phyloP scores from a whole-genome alignment of 2,797 vertebrate genomes.

The Acrossocheilus fasciatus region DNA sequence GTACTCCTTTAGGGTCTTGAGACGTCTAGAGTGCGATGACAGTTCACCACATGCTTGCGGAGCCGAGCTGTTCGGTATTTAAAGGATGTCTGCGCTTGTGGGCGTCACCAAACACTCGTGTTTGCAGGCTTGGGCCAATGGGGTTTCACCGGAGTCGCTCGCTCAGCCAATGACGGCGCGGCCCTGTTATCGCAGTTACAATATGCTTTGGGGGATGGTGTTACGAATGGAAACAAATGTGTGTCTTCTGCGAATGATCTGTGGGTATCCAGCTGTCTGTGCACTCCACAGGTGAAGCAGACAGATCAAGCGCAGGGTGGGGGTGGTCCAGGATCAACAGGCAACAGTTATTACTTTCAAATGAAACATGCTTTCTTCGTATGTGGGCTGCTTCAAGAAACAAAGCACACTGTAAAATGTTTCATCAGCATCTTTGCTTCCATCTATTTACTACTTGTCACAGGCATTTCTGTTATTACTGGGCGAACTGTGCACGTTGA shows the following conservation, averaged over 20 bases:
- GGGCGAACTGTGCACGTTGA: neutral
- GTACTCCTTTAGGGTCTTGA: constrained; percentile 46
- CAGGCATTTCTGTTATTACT: neutral
- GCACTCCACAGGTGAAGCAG: constrained; percentile 83
- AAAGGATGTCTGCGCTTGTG: constrained; percentile 56
- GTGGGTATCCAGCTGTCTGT: constrained; percentile 86
- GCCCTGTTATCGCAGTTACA: constrained; percentile 82
- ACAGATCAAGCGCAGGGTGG: constrained; percentile 74
- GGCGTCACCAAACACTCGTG: constrained; percentile 64
- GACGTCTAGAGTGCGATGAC: constrained; percentile 67
- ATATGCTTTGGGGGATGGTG: constrained; percentile 83
- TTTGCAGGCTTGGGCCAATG: constrained; percentile 75
- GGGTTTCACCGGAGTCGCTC: neutral
- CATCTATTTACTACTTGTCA: neutral
- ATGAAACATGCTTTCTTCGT: constrained; percentile 40
- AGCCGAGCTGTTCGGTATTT: constrained; percentile 63
- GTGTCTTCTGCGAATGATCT: constrained; percentile 85
- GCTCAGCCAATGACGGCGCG: constrained; percentile 69
- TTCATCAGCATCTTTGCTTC: constrained; percentile 26
- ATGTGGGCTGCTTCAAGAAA: constrained; percentile 22
- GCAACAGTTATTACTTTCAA: constrained; percentile 52
- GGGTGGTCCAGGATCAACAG: constrained; percentile 63
- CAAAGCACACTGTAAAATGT: constrained; percentile 28
- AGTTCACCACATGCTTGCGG: constrained; percentile 72
- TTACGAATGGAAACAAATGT: constrained; percentile 90